These are phyloP conservation scores for Lepidocolaptes lacrymiger DNA, from an alignment of 2,797 vertebrate species.

Conservation along the genomic window DNA sequence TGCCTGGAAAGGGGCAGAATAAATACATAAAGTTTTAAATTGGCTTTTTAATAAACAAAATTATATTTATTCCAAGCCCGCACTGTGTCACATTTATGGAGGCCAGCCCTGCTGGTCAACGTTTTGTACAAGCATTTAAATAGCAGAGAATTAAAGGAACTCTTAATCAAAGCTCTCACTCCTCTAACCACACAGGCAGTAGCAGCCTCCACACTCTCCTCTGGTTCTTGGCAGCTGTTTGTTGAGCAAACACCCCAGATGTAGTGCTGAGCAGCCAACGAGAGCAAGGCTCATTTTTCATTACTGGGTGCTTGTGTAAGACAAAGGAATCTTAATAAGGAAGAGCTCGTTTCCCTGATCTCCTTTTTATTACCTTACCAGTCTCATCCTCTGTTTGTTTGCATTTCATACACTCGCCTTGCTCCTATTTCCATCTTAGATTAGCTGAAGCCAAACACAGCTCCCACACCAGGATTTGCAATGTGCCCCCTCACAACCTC, in stretches of 20 bases:
- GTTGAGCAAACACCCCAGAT: slow-evolving; percentile 45
- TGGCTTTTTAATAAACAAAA: not conserved
- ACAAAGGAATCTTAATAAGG: slow-evolving; percentile 67
- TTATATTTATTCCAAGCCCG: not conserved
- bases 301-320: slow-evolving; percentile 4
- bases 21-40: not conserved
- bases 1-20: not conserved
- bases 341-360: slow-evolving; percentile 36
- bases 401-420: slow-evolving; percentile 9
- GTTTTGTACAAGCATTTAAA: not conserved
- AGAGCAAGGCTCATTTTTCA: slow-evolving; percentile 35
- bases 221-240: slow-evolving; percentile 49
- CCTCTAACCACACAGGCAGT: not conserved
- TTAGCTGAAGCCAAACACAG: not conserved
- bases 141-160: slow-evolving; percentile 10
- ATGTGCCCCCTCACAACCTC: not conserved
- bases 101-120: not conserved
- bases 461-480: not conserved
- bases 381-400: not conserved
- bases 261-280: not conserved
- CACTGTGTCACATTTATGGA: not conserved
- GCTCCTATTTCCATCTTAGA: not conserved
- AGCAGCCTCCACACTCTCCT: not conserved
- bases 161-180: slow-evolving; percentile 4
- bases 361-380: slow-evolving; percentile 61